phyloP scores from a whole-genome alignment of 2,113 vertebrate genomes.

The Xiphophorus hellerii region DNA sequence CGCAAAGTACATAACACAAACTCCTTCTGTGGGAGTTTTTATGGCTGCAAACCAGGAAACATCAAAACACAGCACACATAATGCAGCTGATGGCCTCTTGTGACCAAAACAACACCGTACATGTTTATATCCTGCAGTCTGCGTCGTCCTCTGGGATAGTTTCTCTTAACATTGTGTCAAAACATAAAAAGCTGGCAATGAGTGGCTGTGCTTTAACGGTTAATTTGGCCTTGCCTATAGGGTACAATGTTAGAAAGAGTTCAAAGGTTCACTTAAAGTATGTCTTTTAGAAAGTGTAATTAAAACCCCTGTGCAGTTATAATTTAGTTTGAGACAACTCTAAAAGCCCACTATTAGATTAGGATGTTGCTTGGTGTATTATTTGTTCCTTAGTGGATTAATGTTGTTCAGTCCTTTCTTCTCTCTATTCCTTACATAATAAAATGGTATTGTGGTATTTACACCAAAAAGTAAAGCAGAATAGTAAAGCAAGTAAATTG shows the following conservation, averaged over 20 bases:
- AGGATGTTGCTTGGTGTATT: background rate
- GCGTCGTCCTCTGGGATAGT: conserved; percentile 1
- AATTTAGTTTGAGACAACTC: background rate
- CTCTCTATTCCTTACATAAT: background rate
- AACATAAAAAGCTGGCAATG: background rate
- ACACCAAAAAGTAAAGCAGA: background rate
- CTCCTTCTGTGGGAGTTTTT: background rate
- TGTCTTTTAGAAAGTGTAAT: background rate
- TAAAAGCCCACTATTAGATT: background rate
- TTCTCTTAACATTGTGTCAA: background rate
- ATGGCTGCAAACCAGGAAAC: conserved; percentile 11
- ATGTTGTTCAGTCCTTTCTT: background rate
- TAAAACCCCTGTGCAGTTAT: background rate
- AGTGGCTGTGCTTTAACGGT: background rate
- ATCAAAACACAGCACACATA: background rate
- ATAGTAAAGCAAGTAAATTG: no score
- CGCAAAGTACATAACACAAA: background rate
- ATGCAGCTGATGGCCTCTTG: background rate
- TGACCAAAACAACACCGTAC: background rate
- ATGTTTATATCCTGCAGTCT: conserved; percentile 4
- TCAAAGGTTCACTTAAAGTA: background rate
- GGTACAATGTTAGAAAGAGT: no score
- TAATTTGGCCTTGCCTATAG: background rate
- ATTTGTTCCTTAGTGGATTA: background rate
- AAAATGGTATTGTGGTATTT: background rate